These are phyloP conservation scores for Erinaceus europaeus DNA, from an alignment of 2,113 vertebrate species.

Conservation along the genomic window DNA sequence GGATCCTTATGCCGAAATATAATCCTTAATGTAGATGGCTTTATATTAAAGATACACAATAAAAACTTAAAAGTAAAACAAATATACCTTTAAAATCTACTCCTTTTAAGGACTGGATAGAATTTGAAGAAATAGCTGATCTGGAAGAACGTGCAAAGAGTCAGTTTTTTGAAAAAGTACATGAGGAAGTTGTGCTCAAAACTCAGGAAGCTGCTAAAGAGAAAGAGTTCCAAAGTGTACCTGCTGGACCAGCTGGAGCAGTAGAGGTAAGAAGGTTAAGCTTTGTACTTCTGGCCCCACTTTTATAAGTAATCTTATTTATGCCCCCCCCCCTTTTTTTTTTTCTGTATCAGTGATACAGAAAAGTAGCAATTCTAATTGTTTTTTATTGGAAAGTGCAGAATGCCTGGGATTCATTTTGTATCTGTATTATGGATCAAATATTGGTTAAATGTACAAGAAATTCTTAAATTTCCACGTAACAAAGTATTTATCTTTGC, in stretches of 20 bases:
- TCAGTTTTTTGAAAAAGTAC: conserved; percentile 97
- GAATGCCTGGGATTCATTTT: conserved; percentile 3
- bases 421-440: background rate
- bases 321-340: background rate
- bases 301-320: background rate
- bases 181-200: conserved; percentile 97
- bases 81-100: conserved; percentile 34
- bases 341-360: background rate
- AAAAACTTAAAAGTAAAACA: conserved; percentile 24
- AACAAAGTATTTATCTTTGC: conserved; percentile 6
- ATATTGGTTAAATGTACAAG: background rate
- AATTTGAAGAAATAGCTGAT: conserved; percentile 99
- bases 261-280: conserved; percentile 86
- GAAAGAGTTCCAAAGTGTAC: conserved; percentile 95
- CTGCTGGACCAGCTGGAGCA: conserved; percentile 93
- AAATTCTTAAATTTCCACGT: background rate
- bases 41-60: conserved; percentile 8
- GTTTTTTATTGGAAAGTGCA: conserved; percentile 8
- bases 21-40: too few species aligned
- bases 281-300: background rate
- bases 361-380: conserved; percentile 17
- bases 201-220: conserved; percentile 96
- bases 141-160: conserved; percentile 97
- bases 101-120: conserved; percentile 93
- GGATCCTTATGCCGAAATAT: too few species aligned